Base-by-base conservation (phyloP, 2,888 invertebrate genomes). In the Drosophila limbata region DNA sequence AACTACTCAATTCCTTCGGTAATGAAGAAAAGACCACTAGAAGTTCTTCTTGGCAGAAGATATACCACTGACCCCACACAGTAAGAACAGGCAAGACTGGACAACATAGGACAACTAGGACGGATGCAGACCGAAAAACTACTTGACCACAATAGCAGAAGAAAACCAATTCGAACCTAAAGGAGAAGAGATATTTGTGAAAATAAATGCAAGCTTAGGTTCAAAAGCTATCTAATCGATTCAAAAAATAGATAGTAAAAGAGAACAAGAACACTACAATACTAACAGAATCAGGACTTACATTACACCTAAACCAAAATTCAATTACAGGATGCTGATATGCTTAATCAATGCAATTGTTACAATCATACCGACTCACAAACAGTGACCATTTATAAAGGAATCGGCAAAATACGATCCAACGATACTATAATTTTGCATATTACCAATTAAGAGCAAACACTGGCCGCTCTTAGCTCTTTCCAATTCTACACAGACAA, bases 1-100 rank as follows among this genome's bases (percentile, higher is more conserved):
- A 51, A 51, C n/a, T 52, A 28, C 52, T 39, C 52, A 28, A 52
- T 39, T 28, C 52, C 28, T 40, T 25, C 52, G 10, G 52, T 52
- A 40, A 52, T 28, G 4, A 39, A 40, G 25, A 40, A 52, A 5
- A 37, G 8, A n/a, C 21, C 25, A 21, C 39, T 51, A 25, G 51
- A 39, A 25, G 37, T 51, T n/a, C 39, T 51, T 25, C 25, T 37
- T 28, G 40, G 52, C 25, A 52, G 40, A 28, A 39, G 28, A 40
- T 15, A 40, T 3, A 40, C 52, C 3, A 52, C 52, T 6, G 37
- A 52, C 28, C 6, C 28, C 4, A 28, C n/a, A 11, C 9, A 52
- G 6, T 52, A 52, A 15, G 40, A 52, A 8, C 3, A 21, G 21
- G 21, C 21, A 21, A 21, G 21, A 21, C 21, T 21, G 21, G 2